These are phyloP conservation scores for Graphium colonna DNA, from an alignment of 2,888 invertebrate species.

Conservation along the genomic window DNA sequence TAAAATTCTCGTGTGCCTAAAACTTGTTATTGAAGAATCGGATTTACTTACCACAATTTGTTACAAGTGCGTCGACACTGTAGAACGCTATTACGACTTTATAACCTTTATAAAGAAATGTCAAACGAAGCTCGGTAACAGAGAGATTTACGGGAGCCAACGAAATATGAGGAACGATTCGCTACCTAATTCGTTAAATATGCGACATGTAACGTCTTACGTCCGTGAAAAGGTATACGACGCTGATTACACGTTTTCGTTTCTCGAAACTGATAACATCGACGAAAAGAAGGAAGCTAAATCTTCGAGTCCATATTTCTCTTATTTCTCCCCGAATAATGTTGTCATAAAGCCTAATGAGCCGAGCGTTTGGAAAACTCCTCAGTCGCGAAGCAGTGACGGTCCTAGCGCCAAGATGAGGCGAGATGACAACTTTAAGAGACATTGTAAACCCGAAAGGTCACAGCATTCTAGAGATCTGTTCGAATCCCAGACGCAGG, in stretches of 20 bases:
- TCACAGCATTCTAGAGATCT: conserved; percentile 57
- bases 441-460: conserved; percentile 35
- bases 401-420: conserved; percentile 31
- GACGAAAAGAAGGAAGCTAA: conserved; percentile 49
- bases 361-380: conserved; percentile 51
- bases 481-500: conserved; percentile 65
- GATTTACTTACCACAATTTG: conserved; percentile 59
- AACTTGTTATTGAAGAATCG: conserved; percentile 55
- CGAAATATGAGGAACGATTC: conserved; percentile 27
- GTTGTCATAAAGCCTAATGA: conserved; percentile 38
- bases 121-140: conserved; percentile 39
- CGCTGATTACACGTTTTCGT: conserved; percentile 63
- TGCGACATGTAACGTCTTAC: conserved; percentile 52
- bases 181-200: conserved; percentile 33
- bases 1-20: conserved; percentile 60
- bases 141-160: conserved; percentile 37
- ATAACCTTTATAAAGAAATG: conserved; percentile 51
- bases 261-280: conserved; percentile 49
- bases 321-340: conserved; percentile 58
- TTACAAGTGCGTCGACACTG: conserved; percentile 59
- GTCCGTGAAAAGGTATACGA: conserved; percentile 58
- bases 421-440: conserved; percentile 20
- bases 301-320: conserved; percentile 61
- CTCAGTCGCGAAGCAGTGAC: conserved; percentile 34
- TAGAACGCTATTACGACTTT: conserved; percentile 64